Percentiles rank a stretch among this genome's conserved stretches.
Evolutionary conservation across 2,797 vertebrate species (phyloP).

Genomic region (Arremon brunneinucha): DNA sequence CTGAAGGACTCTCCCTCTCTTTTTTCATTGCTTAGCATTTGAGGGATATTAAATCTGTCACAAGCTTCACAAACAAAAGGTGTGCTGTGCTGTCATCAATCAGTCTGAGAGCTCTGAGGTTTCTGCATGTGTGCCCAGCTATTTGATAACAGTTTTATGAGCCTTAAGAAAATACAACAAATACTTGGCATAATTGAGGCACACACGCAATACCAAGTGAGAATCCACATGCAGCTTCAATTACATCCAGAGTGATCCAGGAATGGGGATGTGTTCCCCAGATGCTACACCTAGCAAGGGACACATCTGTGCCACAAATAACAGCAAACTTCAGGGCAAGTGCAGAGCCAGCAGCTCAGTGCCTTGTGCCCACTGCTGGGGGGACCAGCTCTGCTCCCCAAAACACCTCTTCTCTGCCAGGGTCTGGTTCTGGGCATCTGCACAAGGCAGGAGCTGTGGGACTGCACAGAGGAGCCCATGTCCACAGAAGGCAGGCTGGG

Average conservation of each 20-base stretch:
- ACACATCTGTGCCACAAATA: not conserved
- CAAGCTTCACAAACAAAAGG: not conserved
- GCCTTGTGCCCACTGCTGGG: not conserved
- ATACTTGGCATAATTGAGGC: not conserved
- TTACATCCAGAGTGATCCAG: not conserved
- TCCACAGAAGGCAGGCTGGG: not conserved
- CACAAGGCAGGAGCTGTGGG: not conserved
- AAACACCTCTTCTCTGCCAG: not conserved
- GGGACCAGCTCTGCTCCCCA: not conserved
- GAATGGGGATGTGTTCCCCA: not conserved
- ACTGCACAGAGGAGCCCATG: fast-evolving
- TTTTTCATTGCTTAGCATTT: not conserved
- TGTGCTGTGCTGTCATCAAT: not conserved
- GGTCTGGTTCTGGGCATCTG: not conserved
- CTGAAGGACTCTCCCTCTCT: not conserved
- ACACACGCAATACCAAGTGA: not conserved
- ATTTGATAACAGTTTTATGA: not conserved
- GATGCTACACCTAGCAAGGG: not conserved
- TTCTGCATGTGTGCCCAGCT: fast-evolving
- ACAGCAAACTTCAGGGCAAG: not conserved
- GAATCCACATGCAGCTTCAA: not conserved
- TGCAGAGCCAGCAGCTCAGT: not conserved
- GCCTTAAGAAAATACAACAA: not conserved
- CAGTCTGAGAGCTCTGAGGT: not conserved
- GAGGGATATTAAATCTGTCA: not conserved